Evolutionary conservation across 2,888 invertebrate genomes (phyloP).

Genomic region (Nesidiocoris tenuis): DNA sequence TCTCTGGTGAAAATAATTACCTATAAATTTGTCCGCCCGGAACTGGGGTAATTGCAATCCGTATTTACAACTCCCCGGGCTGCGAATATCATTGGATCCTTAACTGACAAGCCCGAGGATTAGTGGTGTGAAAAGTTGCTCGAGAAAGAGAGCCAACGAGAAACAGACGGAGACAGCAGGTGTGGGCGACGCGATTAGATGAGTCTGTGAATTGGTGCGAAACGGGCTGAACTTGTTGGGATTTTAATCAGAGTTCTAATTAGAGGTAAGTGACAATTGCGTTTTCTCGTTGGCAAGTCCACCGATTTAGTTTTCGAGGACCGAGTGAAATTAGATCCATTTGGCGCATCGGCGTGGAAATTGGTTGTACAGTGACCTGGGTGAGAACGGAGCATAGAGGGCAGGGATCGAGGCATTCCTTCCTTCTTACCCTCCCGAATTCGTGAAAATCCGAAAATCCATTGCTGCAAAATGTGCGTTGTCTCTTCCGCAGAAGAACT

Average conservation of each 20-base stretch:
- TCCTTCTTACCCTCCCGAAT: too few relatives aligned
- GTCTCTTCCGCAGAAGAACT: too few relatives aligned
- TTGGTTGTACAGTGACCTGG: neutral
- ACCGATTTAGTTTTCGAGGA: slow-evolving; percentile 9
- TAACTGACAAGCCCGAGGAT: slow-evolving; percentile 20
- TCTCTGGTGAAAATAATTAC: slow-evolving; percentile 45
- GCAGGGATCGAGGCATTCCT: neutral
- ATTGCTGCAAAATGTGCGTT: too few relatives aligned
- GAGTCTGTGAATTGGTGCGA: neutral
- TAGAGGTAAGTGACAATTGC: slow-evolving; percentile 44
- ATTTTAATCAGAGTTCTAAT: slow-evolving; percentile 43
- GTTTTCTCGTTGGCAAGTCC: slow-evolving; percentile 26
- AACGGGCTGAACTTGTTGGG: slow-evolving; percentile 2
- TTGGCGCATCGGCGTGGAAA: slow-evolving; percentile 4
- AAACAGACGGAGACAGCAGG: neutral
- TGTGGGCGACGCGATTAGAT: neutral
- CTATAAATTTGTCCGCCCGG: slow-evolving; percentile 42
- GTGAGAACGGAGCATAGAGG: neutral
- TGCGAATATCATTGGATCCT: slow-evolving; percentile 40
- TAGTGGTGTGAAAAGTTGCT: neutral
- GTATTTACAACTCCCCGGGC: slow-evolving; percentile 31
- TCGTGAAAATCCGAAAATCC: too few relatives aligned
- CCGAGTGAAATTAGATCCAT: slow-evolving; percentile 21
- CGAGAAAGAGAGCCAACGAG: neutral
- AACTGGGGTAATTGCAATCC: slow-evolving; percentile 43